Conservation (phyloP, 1,140 invertebrate genomes). For the Trachymyrmex septentrionalis region DNA sequence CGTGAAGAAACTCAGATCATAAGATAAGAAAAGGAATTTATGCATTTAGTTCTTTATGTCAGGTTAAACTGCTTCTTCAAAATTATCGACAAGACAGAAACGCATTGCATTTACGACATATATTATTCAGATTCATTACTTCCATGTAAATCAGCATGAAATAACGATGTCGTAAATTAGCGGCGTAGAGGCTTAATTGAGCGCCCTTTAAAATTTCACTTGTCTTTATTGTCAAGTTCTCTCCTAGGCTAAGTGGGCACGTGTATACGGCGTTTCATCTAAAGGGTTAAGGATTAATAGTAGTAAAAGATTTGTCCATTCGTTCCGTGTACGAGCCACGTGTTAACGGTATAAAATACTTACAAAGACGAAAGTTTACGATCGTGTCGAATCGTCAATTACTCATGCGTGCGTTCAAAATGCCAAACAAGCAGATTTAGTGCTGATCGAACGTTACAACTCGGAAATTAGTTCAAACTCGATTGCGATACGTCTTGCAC, state of each 20-base stretch:
- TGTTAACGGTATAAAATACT: conserved; percentile 33
- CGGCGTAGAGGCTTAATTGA: conserved; percentile 33
- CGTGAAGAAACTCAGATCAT: conserved; percentile 23
- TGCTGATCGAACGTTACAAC: conserved; percentile 40
- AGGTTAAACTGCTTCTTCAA: conserved; percentile 23
- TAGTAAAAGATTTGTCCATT: conserved; percentile 26
- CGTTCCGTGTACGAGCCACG: not conserved
- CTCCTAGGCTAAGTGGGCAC: not conserved
- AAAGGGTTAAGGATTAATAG: conserved; percentile 46
- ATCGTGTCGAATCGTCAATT: conserved; percentile 41
- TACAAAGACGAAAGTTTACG: conserved; percentile 30
- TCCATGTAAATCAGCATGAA: conserved; percentile 30
- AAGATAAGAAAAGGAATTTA: conserved; percentile 26
- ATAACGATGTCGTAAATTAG: conserved; percentile 51
- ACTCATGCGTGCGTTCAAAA: conserved; percentile 39
- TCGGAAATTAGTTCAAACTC: conserved; percentile 39
- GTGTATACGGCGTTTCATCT: not conserved
- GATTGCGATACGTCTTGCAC: conserved; percentile 6
- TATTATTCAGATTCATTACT: conserved; percentile 34
- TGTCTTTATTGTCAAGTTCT: conserved; percentile 32
- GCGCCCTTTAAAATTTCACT: conserved; percentile 47
- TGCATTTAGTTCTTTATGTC: conserved; percentile 14
- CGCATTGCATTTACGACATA: conserved; percentile 28
- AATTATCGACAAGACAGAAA: conserved; percentile 50
- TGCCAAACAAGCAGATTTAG: conserved; percentile 44